Evolutionary conservation across 2,888 invertebrate genomes (phyloP).

Genomic region (Lithosia quadra): DNA sequence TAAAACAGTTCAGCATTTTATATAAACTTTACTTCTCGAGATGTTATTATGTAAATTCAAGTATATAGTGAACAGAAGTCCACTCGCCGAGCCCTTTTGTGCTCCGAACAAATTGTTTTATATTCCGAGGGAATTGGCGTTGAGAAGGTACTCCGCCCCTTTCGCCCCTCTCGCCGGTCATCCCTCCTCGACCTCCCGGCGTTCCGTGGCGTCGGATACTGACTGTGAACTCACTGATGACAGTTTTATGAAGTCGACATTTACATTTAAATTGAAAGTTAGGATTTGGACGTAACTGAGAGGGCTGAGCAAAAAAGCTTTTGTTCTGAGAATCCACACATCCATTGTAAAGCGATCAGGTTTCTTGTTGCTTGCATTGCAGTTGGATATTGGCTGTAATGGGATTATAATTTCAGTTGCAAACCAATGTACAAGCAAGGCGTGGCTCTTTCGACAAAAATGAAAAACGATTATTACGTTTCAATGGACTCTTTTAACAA

Average conservation of each 20-base stretch:
- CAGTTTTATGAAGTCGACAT: slow-evolving; percentile 65
- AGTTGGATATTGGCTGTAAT: neutral
- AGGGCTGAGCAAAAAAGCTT: slow-evolving; percentile 28
- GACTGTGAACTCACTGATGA: slow-evolving; percentile 57
- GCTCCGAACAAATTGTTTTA: slow-evolving; percentile 66
- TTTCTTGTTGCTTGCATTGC: slow-evolving; percentile 8
- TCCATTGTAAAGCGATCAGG: slow-evolving; percentile 7
- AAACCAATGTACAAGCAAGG: neutral
- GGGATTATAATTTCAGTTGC: neutral
- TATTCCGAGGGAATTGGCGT: slow-evolving; percentile 55
- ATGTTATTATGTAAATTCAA: slow-evolving; percentile 62
- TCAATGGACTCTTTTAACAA: neutral
- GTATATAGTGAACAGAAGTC: slow-evolving; percentile 63
- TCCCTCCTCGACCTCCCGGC: slow-evolving; percentile 15
- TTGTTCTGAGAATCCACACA: slow-evolving; percentile 25
- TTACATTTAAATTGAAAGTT: slow-evolving; percentile 67
- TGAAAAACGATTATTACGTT: neutral
- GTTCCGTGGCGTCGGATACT: slow-evolving; percentile 36
- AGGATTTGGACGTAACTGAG: slow-evolving; percentile 46
- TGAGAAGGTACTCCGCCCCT: slow-evolving; percentile 34
- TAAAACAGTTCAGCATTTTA: slow-evolving; percentile 28
- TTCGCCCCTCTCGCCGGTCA: slow-evolving; percentile 3
- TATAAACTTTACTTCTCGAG: slow-evolving; percentile 50
- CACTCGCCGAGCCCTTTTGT: slow-evolving; percentile 60
- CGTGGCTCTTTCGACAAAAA: neutral